These are phyloP conservation scores for Orycteropus afer DNA, from an alignment of 2,113 vertebrate species.

Conservation along the genomic window DNA sequence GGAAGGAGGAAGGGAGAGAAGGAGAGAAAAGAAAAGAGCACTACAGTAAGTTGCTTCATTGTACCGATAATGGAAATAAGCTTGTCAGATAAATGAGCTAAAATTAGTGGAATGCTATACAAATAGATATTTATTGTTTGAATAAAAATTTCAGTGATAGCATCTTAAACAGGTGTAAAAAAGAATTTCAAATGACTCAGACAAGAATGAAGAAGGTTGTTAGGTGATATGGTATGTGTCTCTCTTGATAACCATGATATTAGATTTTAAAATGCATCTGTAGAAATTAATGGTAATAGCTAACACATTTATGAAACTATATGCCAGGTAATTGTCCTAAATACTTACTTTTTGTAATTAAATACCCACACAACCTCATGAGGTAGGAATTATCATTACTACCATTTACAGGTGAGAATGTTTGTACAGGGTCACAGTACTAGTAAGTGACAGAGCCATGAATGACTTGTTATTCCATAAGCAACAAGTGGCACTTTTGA, in stretches of 20 bases:
- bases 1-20: not conserved
- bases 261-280: not conserved
- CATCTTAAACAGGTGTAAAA: slow-evolving; percentile 36
- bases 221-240: slow-evolving; percentile 26
- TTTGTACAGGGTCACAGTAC: not conserved
- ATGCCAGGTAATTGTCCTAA: not conserved
- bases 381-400: not conserved
- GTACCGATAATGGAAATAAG: slow-evolving; percentile 10
- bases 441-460: not conserved
- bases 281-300: not conserved
- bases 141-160: slow-evolving; percentile 35
- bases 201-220: slow-evolving; percentile 33
- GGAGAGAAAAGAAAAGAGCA: not conserved
- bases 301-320: slow-evolving; percentile 19
- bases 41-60: not conserved
- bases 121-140: slow-evolving; percentile 50
- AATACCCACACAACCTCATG: not conserved
- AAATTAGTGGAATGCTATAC: slow-evolving; percentile 26
- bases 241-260: not conserved
- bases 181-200: slow-evolving; percentile 31
- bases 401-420: not conserved
- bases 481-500: not conserved
- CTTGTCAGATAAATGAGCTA: slow-evolving; percentile 51
- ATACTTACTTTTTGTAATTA: slow-evolving; percentile 1
- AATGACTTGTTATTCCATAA: not conserved